phyloP scores from a whole-genome alignment of 2,888 invertebrate species.

The Drosophila subquinaria region DNA sequence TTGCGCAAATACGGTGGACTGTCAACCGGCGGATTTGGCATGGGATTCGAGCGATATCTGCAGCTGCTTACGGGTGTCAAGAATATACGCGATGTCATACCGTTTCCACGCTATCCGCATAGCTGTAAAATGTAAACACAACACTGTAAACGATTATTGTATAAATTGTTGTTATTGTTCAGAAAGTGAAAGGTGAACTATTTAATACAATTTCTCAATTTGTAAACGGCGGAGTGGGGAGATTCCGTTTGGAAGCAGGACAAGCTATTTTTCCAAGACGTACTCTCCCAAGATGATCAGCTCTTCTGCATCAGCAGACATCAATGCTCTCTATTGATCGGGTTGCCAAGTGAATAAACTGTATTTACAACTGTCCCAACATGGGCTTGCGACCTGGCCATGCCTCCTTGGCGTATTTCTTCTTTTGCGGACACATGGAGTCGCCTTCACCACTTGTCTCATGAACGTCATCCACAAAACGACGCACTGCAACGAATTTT shows the following conservation, averaged over 20 bases:
- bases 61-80: slow-evolving; percentile 92
- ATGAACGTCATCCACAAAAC: slow-evolving; percentile 80
- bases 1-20: slow-evolving; percentile 94
- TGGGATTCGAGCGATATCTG: slow-evolving; percentile 97
- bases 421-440: slow-evolving; percentile 94
- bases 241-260: slow-evolving; percentile 20
- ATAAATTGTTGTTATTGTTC: slow-evolving; percentile 37
- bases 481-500: slow-evolving; percentile 69
- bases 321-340: not conserved
- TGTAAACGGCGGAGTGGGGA: slow-evolving; percentile 6
- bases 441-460: slow-evolving; percentile 78
- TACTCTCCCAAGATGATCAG: not conserved
- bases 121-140: slow-evolving; percentile 89
- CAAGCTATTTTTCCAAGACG: not conserved
- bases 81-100: slow-evolving; percentile 97
- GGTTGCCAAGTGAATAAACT: not conserved
- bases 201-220: slow-evolving; percentile 20
- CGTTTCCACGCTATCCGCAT: slow-evolving; percentile 98
- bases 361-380: slow-evolving; percentile 86
- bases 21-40: slow-evolving; percentile 97
- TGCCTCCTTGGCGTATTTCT: slow-evolving; percentile 99
- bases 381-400: slow-evolving; percentile 98
- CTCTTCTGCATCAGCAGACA: slow-evolving; percentile 1
- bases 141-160: not conserved
- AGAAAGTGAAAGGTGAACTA: slow-evolving; percentile 11